Evolutionary conservation across 2,888 invertebrate species (phyloP).

Genomic region (Drosophila anomelani): DNA sequence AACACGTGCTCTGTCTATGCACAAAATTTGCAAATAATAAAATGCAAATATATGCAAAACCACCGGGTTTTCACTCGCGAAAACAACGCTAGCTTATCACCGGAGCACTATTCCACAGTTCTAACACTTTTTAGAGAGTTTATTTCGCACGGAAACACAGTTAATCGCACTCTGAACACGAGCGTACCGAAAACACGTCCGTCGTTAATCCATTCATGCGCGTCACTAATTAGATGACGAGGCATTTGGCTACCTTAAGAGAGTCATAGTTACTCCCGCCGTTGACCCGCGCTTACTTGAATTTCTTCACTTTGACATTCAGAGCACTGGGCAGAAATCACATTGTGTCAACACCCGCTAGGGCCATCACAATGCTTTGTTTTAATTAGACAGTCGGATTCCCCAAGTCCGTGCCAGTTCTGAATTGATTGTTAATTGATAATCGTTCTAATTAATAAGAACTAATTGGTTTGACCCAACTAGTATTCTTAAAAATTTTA

Average conservation of each 20-base stretch:
- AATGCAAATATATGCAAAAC: no score
- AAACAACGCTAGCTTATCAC: no score
- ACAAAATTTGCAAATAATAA: no score
- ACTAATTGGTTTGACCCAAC: conserved; percentile 36
- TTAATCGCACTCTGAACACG: no score
- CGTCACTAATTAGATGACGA: conserved; percentile 36
- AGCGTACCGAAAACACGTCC: no score
- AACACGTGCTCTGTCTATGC: no score
- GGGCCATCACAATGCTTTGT: conserved; percentile 89
- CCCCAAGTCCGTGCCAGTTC: conserved; percentile 88
- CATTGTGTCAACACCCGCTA: no score
- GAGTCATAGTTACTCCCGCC: conserved; percentile 15
- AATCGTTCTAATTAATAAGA: conserved; percentile 76
- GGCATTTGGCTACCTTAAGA: conserved; percentile 44
- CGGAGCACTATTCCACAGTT: no score
- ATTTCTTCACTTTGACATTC: conserved; percentile 88
- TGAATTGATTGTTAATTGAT: conserved; percentile 81
- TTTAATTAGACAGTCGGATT: conserved; percentile 89
- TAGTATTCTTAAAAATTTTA: conserved; percentile 56
- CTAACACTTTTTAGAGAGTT: no score
- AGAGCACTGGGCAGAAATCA: conserved; percentile 87
- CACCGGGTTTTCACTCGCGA: no score
- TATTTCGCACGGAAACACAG: no score
- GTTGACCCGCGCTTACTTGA: conserved; percentile 83
- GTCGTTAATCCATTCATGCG: background rate